Base-by-base conservation (phyloP, 2,797 vertebrate species). In the Perodicticus potto region DNA sequence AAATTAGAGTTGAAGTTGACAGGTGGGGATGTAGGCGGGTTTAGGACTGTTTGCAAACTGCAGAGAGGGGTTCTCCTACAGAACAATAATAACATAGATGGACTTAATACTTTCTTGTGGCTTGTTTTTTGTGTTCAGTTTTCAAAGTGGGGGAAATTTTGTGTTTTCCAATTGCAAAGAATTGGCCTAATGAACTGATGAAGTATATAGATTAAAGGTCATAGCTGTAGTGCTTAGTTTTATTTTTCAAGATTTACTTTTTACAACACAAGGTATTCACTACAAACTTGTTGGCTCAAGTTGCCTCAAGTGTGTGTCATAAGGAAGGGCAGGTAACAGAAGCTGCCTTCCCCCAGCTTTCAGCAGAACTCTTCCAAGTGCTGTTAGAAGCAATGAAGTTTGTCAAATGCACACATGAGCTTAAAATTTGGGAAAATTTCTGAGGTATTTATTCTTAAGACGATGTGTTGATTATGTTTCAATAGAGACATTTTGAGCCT, bases 91-190 rank as follows among this genome's bases (percentile, higher is more conserved):
- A 55, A 72, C 22, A 6, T 22, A 12, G 14, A n/a, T 20, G 49
- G 16, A 11, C 22, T 19, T 12, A 27, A 22, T 2, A 8, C 73
- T 82, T 73, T 57, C 29, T 76, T 82, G 3, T 1, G 88, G 16
- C 5, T 80, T 72, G 2, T 5, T 83, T 83, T 96, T 76, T 73
- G 17, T 86, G 94, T 82, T 63, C 25, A 87, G 8, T 89, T 90
- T 94, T 43, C 43, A 67, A 67, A 90, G 16, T 69, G 57, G 29
- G 22, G 67, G 72, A 65, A 69, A 13, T 63, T 89, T 92, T 95
- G 5, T 29, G 2, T 22, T 92, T 93, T 96, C 70, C 27, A 49
- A 19, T 57, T 78, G 72, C 29, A 91, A 94, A 93, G 25, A 93
- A 34, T 37, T 81, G 40, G 14, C 1, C 2, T 90, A n/a, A 17